Evolutionary conservation across 2,888 invertebrate genomes (phyloP).

Genomic region (Nezara viridula): DNA sequence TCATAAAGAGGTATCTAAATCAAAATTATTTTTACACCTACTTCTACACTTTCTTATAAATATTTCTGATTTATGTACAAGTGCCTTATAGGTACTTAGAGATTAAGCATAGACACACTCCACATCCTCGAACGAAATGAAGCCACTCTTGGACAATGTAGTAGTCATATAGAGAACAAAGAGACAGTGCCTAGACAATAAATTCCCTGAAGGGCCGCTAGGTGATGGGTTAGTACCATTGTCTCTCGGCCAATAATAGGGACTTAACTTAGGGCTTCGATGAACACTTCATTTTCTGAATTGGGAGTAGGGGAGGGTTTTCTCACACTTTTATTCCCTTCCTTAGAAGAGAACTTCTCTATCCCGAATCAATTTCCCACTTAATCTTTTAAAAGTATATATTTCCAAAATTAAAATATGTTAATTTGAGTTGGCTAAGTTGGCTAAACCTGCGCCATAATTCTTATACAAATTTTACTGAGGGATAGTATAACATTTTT

Average conservation of each 20-base stretch:
- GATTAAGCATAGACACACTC: background rate
- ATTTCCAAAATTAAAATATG: background rate
- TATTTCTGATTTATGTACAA: too few relatives aligned
- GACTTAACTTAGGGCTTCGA: background rate
- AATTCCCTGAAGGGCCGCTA: background rate
- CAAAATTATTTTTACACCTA: too few relatives aligned
- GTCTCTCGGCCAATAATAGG: constrained; percentile 12
- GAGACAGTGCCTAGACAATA: background rate
- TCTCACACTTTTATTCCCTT: background rate
- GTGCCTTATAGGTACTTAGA: too few relatives aligned
- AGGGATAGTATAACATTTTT: too few relatives aligned
- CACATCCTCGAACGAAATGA: background rate
- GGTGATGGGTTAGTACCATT: background rate
- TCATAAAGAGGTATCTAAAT: too few relatives aligned
- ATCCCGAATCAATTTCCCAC: background rate
- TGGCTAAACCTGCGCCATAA: too few relatives aligned
- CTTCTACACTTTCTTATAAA: too few relatives aligned
- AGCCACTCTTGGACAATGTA: background rate
- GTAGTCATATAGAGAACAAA: constrained; percentile 16
- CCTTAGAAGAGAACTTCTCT: background rate
- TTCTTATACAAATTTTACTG: too few relatives aligned
- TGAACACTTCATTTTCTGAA: background rate
- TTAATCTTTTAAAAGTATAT: background rate
- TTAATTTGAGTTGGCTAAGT: too few relatives aligned
- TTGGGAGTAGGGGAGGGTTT: background rate